Conservation (phyloP, 2,888 invertebrate genomes). For the Antitype chi region DNA sequence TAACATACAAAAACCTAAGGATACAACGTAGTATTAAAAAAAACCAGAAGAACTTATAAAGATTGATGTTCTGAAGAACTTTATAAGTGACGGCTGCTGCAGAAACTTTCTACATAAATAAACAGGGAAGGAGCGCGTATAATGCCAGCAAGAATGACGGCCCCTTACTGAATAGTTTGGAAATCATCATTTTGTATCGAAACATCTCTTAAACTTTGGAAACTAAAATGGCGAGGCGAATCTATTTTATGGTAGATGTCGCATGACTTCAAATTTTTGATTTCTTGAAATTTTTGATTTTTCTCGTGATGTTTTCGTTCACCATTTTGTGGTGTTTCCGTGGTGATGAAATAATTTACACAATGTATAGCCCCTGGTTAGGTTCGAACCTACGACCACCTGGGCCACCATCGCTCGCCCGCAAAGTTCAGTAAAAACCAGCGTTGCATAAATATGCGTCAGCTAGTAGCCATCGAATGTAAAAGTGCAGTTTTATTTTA, state of each 20-base stretch:
- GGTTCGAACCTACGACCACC: too few relatives aligned
- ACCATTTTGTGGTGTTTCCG: too few relatives aligned
- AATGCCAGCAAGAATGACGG: constrained; percentile 3
- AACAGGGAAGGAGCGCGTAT: constrained; percentile 6
- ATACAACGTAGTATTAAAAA: constrained; percentile 12
- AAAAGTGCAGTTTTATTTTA: not conserved
- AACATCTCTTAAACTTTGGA: not conserved
- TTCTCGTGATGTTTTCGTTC: too few relatives aligned
- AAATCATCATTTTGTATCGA: not conserved
- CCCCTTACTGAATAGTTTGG: not conserved
- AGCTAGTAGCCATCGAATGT: not conserved
- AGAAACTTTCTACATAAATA: constrained; percentile 12
- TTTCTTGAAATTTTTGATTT: too few relatives aligned
- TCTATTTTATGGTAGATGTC: too few relatives aligned
- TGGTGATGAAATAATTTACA: too few relatives aligned
- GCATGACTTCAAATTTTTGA: too few relatives aligned
- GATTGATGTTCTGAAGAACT: constrained; percentile 32
- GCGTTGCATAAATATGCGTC: not conserved
- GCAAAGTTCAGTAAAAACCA: constrained; percentile 5
- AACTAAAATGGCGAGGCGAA: not conserved
- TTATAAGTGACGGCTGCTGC: not conserved
- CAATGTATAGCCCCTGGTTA: too few relatives aligned
- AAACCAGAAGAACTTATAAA: constrained; percentile 18
- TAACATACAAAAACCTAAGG: not conserved
- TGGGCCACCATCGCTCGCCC: not conserved